Evolutionary conservation across 1,140 invertebrate genomes (phyloP).

Genomic region (Drosophila nikananu): DNA sequence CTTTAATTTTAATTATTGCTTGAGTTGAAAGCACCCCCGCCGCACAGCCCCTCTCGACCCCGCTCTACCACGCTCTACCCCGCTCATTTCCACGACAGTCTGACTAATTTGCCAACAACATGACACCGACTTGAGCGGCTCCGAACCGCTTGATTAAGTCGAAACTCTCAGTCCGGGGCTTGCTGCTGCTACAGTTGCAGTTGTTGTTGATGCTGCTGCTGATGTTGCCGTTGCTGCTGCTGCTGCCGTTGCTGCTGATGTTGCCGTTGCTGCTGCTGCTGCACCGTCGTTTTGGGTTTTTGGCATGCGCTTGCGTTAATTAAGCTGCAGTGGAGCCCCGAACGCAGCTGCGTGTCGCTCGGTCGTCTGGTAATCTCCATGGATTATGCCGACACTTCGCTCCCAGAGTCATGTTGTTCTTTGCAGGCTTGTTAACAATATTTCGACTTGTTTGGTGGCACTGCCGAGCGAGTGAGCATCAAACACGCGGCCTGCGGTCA

Average conservation of each 20-base stretch:
- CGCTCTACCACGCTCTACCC: not conserved
- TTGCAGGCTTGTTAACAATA: slow-evolving; percentile 81
- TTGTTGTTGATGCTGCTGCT: slow-evolving; percentile 3
- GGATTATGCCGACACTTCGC: slow-evolving; percentile 76
- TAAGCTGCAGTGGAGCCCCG: slow-evolving; percentile 59
- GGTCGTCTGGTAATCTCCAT: slow-evolving; percentile 73
- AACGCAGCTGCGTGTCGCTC: slow-evolving; percentile 59
- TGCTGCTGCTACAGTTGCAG: slow-evolving; percentile 26
- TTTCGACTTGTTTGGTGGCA: slow-evolving; percentile 60
- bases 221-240: slow-evolving; percentile 9
- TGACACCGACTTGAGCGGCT: slow-evolving; percentile 61
- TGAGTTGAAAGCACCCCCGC: slow-evolving; percentile 20
- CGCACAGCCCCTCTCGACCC: not conserved
- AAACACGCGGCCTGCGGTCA: slow-evolving; percentile 70
- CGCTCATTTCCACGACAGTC: slow-evolving; percentile 20
- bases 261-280: slow-evolving; percentile 14
- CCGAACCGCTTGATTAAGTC: slow-evolving; percentile 73
- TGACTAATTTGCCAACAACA: slow-evolving; percentile 81
- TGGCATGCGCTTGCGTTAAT: slow-evolving; percentile 78
- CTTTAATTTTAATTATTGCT: slow-evolving; percentile 80
- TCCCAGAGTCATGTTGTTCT: slow-evolving; percentile 74
- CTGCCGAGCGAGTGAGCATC: slow-evolving; percentile 28
- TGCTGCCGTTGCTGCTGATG: slow-evolving; percentile 3
- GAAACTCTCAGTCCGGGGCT: slow-evolving; percentile 58
- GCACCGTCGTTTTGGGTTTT: slow-evolving; percentile 63